Conservation (phyloP, 37 sponge, comb jelly and placozoan genomes). For the Petrosia ficiformis region DNA sequence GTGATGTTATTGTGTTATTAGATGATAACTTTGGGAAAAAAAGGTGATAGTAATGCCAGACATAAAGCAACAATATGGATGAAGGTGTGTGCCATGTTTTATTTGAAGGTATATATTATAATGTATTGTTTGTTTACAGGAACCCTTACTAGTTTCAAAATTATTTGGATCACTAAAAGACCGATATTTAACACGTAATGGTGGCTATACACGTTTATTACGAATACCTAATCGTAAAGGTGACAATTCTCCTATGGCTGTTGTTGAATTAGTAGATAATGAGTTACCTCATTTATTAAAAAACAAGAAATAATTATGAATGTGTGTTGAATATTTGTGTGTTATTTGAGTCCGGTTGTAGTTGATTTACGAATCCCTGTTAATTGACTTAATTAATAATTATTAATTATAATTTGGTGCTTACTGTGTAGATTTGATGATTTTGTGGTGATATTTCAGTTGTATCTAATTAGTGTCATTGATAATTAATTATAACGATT, state of each 20-base stretch:
- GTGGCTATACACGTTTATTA: constrained; percentile 82
- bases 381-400: too few relatives aligned
- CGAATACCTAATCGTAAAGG: constrained; percentile 71
- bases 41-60: constrained; percentile 7
- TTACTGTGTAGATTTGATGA: too few relatives aligned
- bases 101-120: too few relatives aligned
- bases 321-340: neutral
- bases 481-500: too few relatives aligned
- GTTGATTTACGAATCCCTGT: too few relatives aligned
- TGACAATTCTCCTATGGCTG: constrained; percentile 86
- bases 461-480: too few relatives aligned
- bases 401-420: too few relatives aligned
- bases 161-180: constrained; percentile 44
- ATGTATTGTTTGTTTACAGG: constrained; percentile 19
- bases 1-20: too few relatives aligned
- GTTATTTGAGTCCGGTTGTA: too few relatives aligned
- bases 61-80: constrained; percentile 32
- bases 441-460: too few relatives aligned
- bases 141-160: constrained; percentile 53
- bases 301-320: neutral
- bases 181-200: constrained; percentile 53
- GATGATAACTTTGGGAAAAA: constrained; percentile 55
- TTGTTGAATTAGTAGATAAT: constrained; percentile 79
- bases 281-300: constrained; percentile 24
- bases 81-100: constrained; percentile 17